Evolutionary conservation across 1,140 invertebrate species (phyloP).

Genomic region (Odontomachus brunneus): DNA sequence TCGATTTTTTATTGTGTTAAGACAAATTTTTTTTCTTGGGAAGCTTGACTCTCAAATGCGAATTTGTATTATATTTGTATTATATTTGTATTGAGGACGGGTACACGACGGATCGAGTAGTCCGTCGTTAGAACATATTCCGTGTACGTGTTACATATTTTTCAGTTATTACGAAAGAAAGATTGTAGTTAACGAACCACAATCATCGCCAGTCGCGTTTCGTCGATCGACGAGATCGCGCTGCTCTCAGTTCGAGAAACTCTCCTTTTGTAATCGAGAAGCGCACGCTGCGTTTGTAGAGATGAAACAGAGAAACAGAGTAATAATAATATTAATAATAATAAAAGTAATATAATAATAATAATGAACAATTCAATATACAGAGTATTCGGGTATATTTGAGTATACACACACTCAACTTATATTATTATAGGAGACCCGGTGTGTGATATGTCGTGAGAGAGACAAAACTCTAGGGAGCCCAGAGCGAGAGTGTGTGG

Average conservation of each 20-base stretch:
- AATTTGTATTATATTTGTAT: no score
- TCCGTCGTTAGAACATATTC: no score
- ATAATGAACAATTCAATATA: constrained; percentile 53
- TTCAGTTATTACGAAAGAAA: no score
- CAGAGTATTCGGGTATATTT: constrained; percentile 56
- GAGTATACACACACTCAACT: constrained; percentile 54
- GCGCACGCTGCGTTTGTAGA: constrained; percentile 24
- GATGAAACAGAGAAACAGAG: constrained; percentile 27
- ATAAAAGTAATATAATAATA: neutral
- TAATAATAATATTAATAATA: constrained; percentile 18
- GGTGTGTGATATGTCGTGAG: constrained; percentile 28
- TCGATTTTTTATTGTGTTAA: no score
- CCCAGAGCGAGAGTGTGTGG: constrained; percentile 39
- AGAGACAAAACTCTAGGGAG: neutral
- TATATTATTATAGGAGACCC: constrained; percentile 25
- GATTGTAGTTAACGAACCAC: no score
- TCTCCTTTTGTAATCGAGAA: constrained; percentile 42
- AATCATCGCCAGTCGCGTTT: neutral
- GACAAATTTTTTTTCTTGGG: no score
- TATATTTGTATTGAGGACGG: no score
- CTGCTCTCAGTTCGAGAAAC: constrained; percentile 12
- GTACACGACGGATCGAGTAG: no score
- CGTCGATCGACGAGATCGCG: neutral
- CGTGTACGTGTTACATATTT: no score
- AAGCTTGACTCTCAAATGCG: no score